Conservation (phyloP, 1,140 invertebrate genomes). For the Drosophila lowei region DNA sequence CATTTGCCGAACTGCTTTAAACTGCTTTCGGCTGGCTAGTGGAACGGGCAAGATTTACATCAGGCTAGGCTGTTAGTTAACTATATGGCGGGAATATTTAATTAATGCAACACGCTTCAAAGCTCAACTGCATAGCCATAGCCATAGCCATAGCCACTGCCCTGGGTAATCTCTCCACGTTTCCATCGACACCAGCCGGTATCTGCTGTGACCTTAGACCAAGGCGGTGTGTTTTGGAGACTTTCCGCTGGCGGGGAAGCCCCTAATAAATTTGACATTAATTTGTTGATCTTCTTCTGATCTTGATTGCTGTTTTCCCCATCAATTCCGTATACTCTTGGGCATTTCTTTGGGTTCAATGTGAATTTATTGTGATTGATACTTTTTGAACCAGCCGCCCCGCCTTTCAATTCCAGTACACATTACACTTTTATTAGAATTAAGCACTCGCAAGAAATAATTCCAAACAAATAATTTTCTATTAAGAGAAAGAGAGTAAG, state of each 20-base stretch:
- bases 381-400: conserved; percentile 33
- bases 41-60: conserved; percentile 49
- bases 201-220: conserved; percentile 22
- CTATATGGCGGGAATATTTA: conserved; percentile 38
- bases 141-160: conserved; percentile 17
- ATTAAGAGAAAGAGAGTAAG: conserved; percentile 48
- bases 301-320: conserved; percentile 19
- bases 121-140: conserved; percentile 21
- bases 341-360: conserved; percentile 17
- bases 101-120: conserved; percentile 51
- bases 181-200: not conserved
- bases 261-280: conserved; percentile 7
- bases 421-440: conserved; percentile 72
- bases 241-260: conserved; percentile 30
- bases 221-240: conserved; percentile 13
- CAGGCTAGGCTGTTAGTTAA: conserved; percentile 34
- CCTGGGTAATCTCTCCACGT: not conserved
- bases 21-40: conserved; percentile 49
- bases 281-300: conserved; percentile 16
- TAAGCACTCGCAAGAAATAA: conserved; percentile 49
- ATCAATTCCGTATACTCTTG: conserved; percentile 2
- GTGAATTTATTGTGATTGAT: conserved; percentile 54
- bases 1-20: conserved; percentile 55
- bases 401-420: conserved; percentile 49
- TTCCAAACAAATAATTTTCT: conserved; percentile 81